Evolutionary conservation across 2,113 vertebrate genomes (phyloP), one percentile per base, ranked within the genome.

Genomic region (Chloropsis cyanopogon): DNA sequence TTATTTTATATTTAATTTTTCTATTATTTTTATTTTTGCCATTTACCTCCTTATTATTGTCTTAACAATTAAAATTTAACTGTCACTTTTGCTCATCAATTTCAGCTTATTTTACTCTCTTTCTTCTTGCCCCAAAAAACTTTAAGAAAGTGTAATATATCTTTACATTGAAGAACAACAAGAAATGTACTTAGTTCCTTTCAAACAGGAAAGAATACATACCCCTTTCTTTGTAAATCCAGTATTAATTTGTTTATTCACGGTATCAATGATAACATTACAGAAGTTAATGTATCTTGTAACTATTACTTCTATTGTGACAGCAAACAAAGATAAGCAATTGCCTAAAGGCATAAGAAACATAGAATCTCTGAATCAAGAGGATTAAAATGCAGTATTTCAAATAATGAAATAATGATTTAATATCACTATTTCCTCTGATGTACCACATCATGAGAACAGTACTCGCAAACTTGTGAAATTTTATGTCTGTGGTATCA

Each of bases 401-500:
- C 26, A 93, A 60, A 76, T 44, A 46, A 18, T 50, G 37, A 37
- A 37, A 37, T 37, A 37, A 29, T 25, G 0, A 26, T 50, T 83
- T 44, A 60, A 22, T 80, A 60, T 46, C 14, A 64, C 6, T 73
- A 63, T 78, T 76, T 47, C 7, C 22, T 73, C 13, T 89, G 35
- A 75, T 22, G 50, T 14, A 33, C 23, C 5, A 52, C 2, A 42
- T 53, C 1, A 78, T 63, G 14, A 42, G 33, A 73, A 71, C 70
- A 52, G 5, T 75, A 31, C 23, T 54, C 86, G 21, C 3, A 57
- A 86, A 77, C 2, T 23, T 31, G 19, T 0, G 0, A 44, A 56
- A 35, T 83, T 41, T 90, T 61, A 44, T 2, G 1, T 75, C 29
- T 61, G 2, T 4, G 12, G 3, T 86, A 50, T 47, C 20, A 46